Evolutionary conservation across 2,797 vertebrate genomes (phyloP), one percentile per base, ranked within the genome.

Genomic region (Crypturellus tataupa): DNA sequence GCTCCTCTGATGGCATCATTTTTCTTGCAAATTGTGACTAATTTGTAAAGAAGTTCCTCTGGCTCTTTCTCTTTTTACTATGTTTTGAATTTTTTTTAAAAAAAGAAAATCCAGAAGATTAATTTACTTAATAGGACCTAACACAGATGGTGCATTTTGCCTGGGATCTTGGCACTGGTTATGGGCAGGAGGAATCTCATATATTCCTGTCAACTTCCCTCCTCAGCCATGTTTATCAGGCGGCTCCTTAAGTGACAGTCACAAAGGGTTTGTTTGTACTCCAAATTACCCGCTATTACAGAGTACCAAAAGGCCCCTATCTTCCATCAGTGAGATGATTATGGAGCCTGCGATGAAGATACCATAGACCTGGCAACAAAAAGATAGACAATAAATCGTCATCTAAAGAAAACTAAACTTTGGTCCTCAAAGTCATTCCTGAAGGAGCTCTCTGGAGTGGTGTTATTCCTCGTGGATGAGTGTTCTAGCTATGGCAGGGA

Each of bases 101-200:
- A 47, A 24, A 49, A 55, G 91, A 89, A 93, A 91, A 27, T 94
- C 93, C 79, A 71, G 59, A 89, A 79, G 96, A 98, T 97, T 96
- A 96, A 98, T 98, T 97, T 98, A 60, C 85, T 97, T 97, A 97
- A 97, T 95, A 96, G 90, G 79, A 65, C 85, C 95, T 95, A 92
- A 92, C 91, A 84, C 91, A 93, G 95, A 90, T 96, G 97, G 94
- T 96, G 84, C 44, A 77, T 98, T 97, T 96, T 97, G 69, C 93
- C 87, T 81, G 77, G 93, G 79, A 68, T 92, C 27, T 90, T 98
- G 98, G 97, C 97, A 97, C 87, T 31, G 87, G 81, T 24, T 88
- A 72, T 80, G 94, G 92, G 90, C 95, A 94, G 93, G 85, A 97
- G 86, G 82, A 55, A 51, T 77, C 96, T 98, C 96, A 95, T 98